Base-by-base conservation (phyloP, 1,140 invertebrate genomes). In the Drosophila parvula region DNA sequence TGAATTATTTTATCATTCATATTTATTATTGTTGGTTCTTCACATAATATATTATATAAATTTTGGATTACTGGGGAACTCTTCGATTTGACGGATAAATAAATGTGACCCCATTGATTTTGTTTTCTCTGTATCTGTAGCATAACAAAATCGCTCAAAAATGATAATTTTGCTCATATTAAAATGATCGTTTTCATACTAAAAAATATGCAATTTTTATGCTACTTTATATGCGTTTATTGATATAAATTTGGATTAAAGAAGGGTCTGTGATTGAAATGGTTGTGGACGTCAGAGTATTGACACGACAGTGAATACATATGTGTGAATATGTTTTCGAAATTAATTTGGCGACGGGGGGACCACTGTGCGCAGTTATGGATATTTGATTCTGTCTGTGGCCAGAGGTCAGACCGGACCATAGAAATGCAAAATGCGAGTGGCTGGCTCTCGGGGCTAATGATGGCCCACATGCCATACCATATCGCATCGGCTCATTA, bases 401-500 rank as follows among this genome's bases (percentile, higher is more conserved):
- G 61, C 48, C 60, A 81, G 79, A 82, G 79, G 82, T 81, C 82
- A 14, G 44, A 32, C 62, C 51, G 55, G 67, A 45, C 63, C 58
- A 67, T 76, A 70, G 71, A 83, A 75, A 86, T 79, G 74, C 81
- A 74, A 81, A 85, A 78, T 60, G 48, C 61, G 40, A 74, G 61
- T 62, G 41, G 65, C 45, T 45, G 41, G 65, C 45, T 45, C 44
- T 44, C 18, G 10, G 55, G 53, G 69, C 64, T 74, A 80, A 80
- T 74, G 60, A 58, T 84, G 81, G 83, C 79, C 82, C 79, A 82
- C 83, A 76, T 86, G 76, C 44, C 74, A 50, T 50, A 34, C 53
- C 62, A 32, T 47, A 62, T 47, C 60, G 47, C 12, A 41, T 51
- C 40, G 65, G 47, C 32, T 67, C 62, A 76, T 68, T 76, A 76